Percentiles rank a stretch among this genome's conserved stretches.
Conservation (phyloP, 1,140 invertebrate species). For the Lordiphosa clarofinis region DNA sequence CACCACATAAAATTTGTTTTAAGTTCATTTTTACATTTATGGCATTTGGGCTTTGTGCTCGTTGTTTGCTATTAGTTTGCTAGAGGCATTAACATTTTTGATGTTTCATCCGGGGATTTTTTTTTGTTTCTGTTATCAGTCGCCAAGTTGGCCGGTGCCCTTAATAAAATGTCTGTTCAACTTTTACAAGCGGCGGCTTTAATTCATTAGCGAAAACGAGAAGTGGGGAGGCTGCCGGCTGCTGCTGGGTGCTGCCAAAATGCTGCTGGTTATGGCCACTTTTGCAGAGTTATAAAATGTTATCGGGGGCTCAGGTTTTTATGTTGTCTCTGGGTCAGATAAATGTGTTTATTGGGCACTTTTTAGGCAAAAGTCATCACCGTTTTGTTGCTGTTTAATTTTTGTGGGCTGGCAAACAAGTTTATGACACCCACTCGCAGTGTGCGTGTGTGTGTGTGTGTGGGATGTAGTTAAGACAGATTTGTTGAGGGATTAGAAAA, state of each 20-base stretch:
- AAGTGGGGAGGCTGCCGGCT: conserved; percentile 13
- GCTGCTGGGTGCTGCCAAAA: conserved; percentile 10
- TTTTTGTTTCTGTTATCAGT: conserved; percentile 31
- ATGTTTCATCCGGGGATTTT: conserved; percentile 35
- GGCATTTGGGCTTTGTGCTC: conserved; percentile 8
- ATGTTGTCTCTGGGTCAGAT: conserved; percentile 62
- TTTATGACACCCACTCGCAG: conserved; percentile 62
- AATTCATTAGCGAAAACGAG: conserved; percentile 59
- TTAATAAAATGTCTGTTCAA: conserved; percentile 20
- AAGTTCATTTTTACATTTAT: conserved; percentile 49
- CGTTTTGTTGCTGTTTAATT: conserved; percentile 47
- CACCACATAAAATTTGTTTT: conserved; percentile 50
- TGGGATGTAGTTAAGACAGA: conserved; percentile 42
- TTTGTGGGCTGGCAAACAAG: conserved; percentile 50
- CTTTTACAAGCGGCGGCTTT: conserved; percentile 65
- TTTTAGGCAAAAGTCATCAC: conserved; percentile 33
- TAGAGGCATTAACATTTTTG: conserved; percentile 54
- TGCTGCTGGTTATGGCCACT: conserved; percentile 50
- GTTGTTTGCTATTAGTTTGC: conserved; percentile 50
- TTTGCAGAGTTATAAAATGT: conserved; percentile 68
- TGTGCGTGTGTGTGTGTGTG: too few relatives aligned
- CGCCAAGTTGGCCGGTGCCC: conserved; percentile 21
- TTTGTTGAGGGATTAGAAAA: conserved; percentile 66
- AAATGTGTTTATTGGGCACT: conserved; percentile 74
- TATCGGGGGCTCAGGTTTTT: conserved; percentile 75